Evolutionary conservation across 37 sponge, comb jelly and placozoan species (phyloP).

Genomic region (Crambe crambe): DNA sequence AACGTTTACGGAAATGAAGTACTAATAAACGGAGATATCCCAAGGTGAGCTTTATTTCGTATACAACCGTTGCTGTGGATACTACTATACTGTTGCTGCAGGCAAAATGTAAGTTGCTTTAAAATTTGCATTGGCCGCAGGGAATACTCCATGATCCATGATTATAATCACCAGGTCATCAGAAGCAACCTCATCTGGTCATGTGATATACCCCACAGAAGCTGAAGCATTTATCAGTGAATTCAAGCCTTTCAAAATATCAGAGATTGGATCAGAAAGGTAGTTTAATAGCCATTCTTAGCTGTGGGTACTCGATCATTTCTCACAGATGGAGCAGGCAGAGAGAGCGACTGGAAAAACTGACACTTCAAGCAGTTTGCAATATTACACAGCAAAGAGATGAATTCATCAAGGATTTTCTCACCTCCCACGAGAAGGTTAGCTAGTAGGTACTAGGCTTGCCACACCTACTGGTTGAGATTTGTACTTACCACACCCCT

Average conservation of each 20-base stretch:
- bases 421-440: slow-evolving; percentile 80
- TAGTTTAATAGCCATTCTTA: slow-evolving; percentile 1
- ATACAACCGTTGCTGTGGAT: slow-evolving; percentile 7
- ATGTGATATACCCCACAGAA: slow-evolving; percentile 68
- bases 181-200: background rate
- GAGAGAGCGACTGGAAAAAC: slow-evolving; percentile 78
- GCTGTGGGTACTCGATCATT: background rate
- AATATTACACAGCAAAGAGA: slow-evolving; percentile 66
- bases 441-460: background rate
- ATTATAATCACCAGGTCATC: background rate
- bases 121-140: too few relatives aligned
- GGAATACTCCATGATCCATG: background rate
- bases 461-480: background rate
- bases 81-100: background rate
- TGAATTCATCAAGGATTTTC: slow-evolving; percentile 81
- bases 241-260: slow-evolving; percentile 44
- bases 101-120: background rate
- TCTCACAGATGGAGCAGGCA: slow-evolving; percentile 68
- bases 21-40: background rate
- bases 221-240: slow-evolving; percentile 68
- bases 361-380: slow-evolving; percentile 71
- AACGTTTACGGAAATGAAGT: too few relatives aligned
- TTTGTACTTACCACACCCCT: too few relatives aligned
- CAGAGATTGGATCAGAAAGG: slow-evolving; percentile 67
- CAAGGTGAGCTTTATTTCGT: background rate